Evolutionary conservation across 1,140 invertebrate genomes (phyloP).

Genomic region (Ceratina australensis): DNA sequence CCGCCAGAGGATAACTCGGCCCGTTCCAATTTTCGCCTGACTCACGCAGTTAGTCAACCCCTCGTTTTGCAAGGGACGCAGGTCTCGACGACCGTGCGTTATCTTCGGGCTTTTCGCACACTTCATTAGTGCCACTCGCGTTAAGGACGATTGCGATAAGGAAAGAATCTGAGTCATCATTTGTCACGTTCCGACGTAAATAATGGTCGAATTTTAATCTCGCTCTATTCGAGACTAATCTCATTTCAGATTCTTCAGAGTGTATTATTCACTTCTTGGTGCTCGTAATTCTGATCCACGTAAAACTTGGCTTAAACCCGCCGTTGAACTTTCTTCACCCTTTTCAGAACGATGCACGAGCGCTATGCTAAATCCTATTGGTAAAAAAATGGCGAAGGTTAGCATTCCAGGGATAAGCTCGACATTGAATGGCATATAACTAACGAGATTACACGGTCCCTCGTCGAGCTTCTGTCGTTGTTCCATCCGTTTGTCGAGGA

Average conservation of each 20-base stretch:
- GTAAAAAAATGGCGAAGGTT: neutral
- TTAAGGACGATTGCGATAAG: neutral
- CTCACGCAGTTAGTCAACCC: neutral
- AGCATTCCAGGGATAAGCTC: conserved; percentile 28
- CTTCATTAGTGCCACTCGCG: neutral
- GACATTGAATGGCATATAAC: conserved; percentile 20
- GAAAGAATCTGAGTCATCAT: neutral
- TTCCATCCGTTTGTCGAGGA: conserved; percentile 2
- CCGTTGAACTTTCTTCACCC: too few species aligned
- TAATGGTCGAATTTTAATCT: neutral
- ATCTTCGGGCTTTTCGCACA: neutral
- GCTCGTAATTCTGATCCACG: neutral
- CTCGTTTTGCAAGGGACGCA: neutral
- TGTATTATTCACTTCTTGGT: neutral
- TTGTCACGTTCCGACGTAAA: neutral
- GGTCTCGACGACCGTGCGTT: neutral
- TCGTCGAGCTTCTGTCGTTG: conserved; percentile 31
- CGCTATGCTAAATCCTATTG: conserved; percentile 30
- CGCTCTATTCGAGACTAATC: neutral
- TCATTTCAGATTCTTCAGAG: neutral
- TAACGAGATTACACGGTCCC: conserved; percentile 33
- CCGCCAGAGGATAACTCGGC: neutral
- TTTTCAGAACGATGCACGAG: neutral
- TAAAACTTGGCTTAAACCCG: neutral
- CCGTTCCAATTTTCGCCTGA: conserved; percentile 11